These are phyloP conservation scores for Polypterus senegalus DNA, from an alignment of 2,113 vertebrate genomes.

Conservation along the genomic window DNA sequence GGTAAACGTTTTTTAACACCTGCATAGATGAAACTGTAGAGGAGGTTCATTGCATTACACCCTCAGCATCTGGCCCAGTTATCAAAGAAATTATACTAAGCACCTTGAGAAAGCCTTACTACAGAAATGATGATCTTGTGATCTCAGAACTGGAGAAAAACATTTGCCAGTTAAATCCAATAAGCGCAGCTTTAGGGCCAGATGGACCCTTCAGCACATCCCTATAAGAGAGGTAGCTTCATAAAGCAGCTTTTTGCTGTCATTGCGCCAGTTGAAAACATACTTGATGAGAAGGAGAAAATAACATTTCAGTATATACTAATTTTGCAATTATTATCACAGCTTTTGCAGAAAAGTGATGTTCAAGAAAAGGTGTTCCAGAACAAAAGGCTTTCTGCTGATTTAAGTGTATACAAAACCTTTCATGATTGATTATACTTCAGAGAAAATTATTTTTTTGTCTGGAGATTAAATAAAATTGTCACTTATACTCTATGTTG, in stretches of 20 bases:
- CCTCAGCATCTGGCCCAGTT: slow-evolving; percentile 16
- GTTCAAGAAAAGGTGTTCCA: slow-evolving; percentile 10
- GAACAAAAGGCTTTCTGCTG: slow-evolving; percentile 9
- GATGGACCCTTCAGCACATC: slow-evolving; percentile 13
- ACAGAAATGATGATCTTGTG: slow-evolving; percentile 15
- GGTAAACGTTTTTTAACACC: slow-evolving; percentile 15
- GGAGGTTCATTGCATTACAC: slow-evolving; percentile 17
- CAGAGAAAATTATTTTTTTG: slow-evolving; percentile 15
- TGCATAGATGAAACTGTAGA: slow-evolving; percentile 19
- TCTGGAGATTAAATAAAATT: slow-evolving; percentile 15
- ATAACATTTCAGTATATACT: slow-evolving; percentile 17
- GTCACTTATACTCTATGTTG: slow-evolving; percentile 14
- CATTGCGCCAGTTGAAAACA: slow-evolving; percentile 18
- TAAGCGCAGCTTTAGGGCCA: slow-evolving; percentile 13
- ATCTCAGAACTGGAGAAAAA: slow-evolving; percentile 17
- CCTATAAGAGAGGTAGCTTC: slow-evolving; percentile 8
- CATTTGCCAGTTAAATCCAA: slow-evolving; percentile 16
- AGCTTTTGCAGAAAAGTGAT: slow-evolving; percentile 14
- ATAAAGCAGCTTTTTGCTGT: slow-evolving; percentile 13
- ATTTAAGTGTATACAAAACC: slow-evolving; percentile 8
- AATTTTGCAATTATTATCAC: slow-evolving; percentile 12
- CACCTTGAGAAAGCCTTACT: slow-evolving; percentile 16
- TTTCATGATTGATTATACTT: slow-evolving; percentile 14
- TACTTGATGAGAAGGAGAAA: slow-evolving; percentile 11
- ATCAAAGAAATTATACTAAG: slow-evolving; percentile 17